Percentiles rank a stretch among this genome's conserved stretches.
phyloP scores from a whole-genome alignment of 2,888 invertebrate species.

The Troilus luridus region DNA sequence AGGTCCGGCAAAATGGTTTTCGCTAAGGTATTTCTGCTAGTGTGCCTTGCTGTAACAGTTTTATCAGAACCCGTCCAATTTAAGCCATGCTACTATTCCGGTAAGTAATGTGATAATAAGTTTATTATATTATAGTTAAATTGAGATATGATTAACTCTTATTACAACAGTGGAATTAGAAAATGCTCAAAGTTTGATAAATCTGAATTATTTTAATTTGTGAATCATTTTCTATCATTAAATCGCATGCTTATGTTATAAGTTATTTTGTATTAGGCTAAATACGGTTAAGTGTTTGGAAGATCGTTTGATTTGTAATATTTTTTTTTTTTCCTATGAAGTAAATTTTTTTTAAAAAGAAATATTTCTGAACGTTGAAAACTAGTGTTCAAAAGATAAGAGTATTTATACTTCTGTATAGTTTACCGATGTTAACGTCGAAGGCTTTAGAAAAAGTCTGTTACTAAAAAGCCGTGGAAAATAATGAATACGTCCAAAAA shows the following conservation, averaged over 20 bases:
- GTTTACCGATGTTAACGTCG: too few relatives aligned
- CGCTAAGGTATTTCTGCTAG: not conserved
- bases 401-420: too few relatives aligned
- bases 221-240: not conserved
- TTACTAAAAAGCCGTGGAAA: too few relatives aligned
- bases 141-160: not conserved
- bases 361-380: too few relatives aligned
- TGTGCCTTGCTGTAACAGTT: not conserved
- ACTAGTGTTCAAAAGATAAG: too few relatives aligned
- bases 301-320: not conserved
- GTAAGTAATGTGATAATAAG: not conserved
- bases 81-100: slow-evolving; percentile 34
- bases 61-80: not conserved
- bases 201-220: not conserved
- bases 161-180: not conserved
- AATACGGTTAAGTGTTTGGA: not conserved
- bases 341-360: too few relatives aligned
- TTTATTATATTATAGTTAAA: not conserved
- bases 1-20: not conserved
- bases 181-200: not conserved
- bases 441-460: too few relatives aligned
- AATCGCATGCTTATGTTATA: too few relatives aligned
- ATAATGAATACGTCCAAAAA: too few relatives aligned
- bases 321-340: not conserved
- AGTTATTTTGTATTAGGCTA: not conserved